phyloP scores from a whole-genome alignment of 2,113 vertebrate genomes.

The Atlantisia rogersi region DNA sequence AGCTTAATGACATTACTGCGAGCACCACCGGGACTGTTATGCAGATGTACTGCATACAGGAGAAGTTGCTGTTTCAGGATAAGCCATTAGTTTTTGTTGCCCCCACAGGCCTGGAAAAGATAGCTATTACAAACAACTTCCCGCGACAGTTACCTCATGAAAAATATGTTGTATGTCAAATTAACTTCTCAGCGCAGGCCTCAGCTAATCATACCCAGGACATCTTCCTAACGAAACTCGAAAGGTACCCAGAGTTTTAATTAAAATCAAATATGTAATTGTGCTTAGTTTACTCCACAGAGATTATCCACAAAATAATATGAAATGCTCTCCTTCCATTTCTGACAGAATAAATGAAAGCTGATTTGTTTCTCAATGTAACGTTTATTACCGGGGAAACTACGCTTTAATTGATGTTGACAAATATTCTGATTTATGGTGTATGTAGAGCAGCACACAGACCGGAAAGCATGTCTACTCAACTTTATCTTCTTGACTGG shows the following conservation, averaged over 20 bases:
- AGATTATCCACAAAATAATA: slow-evolving; percentile 76
- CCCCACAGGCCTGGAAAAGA: slow-evolving; percentile 77
- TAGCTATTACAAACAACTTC: slow-evolving; percentile 77
- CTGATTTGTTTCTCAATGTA: slow-evolving; percentile 76
- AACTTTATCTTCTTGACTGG: slow-evolving; percentile 66
- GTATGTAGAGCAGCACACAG: background rate
- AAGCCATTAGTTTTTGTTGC: slow-evolving; percentile 82
- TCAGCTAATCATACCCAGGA: slow-evolving; percentile 79
- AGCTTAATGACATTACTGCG: slow-evolving; percentile 79
- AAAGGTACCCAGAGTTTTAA: slow-evolving; percentile 84
- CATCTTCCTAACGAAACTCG: slow-evolving; percentile 77
- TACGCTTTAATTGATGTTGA: slow-evolving; percentile 77
- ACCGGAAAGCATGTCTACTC: slow-evolving; percentile 47
- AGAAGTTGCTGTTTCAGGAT: slow-evolving; percentile 79
- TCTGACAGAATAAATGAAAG: slow-evolving; percentile 81
- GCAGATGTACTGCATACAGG: slow-evolving; percentile 76
- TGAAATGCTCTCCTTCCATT: slow-evolving; percentile 59
- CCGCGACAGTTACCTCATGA: slow-evolving; percentile 80
- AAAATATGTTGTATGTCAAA: slow-evolving; percentile 83
- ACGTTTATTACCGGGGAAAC: slow-evolving; percentile 71
- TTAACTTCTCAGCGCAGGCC: slow-evolving; percentile 76
- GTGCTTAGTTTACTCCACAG: slow-evolving; percentile 72
- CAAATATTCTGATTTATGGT: slow-evolving; percentile 79
- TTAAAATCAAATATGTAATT: slow-evolving; percentile 83
- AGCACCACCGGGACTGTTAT: slow-evolving; percentile 74